Evolutionary conservation across 2,797 vertebrate species (phyloP).

Genomic region (Antennarius maculatus): DNA sequence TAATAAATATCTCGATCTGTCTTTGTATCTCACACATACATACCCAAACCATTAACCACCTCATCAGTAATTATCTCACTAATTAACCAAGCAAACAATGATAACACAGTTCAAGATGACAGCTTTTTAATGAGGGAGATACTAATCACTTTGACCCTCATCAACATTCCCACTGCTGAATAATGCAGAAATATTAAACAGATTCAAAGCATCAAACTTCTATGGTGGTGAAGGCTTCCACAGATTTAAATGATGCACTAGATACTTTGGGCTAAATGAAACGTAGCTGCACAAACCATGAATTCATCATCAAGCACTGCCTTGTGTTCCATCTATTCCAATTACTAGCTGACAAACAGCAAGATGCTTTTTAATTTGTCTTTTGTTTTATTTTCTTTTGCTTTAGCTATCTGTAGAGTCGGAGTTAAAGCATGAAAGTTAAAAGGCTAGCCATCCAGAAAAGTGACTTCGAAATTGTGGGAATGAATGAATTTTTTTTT

Average conservation of each 20-base stretch:
- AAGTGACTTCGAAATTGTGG: too few relatives aligned
- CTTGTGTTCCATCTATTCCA: conserved; percentile 22
- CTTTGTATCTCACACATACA: conserved; percentile 5
- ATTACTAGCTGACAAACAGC: conserved; percentile 1
- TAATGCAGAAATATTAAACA: conserved; percentile 29
- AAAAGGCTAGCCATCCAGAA: too few relatives aligned
- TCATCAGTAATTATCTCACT: conserved; percentile 59
- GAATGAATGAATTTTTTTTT: too few relatives aligned
- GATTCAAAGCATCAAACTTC: conserved; percentile 14
- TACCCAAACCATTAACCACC: conserved; percentile 37
- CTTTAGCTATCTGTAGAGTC: background rate
- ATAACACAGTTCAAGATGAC: conserved; percentile 57
- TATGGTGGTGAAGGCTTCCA: background rate
- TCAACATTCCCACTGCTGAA: conserved; percentile 32
- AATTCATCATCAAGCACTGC: conserved; percentile 13
- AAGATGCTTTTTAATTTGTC: background rate
- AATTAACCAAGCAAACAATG: conserved; percentile 66
- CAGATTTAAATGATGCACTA: background rate
- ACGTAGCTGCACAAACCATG: conserved; percentile 7
- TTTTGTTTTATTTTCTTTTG: conserved; percentile 1
- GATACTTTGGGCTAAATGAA: conserved; percentile 15
- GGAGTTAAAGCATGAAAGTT: background rate
- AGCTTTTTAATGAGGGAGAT: conserved; percentile 58
- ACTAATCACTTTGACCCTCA: conserved; percentile 63
- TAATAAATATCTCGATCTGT: conserved; percentile 19